Evolutionary conservation across 2,888 invertebrate species (phyloP), one percentile per base, ranked within the genome.

Genomic region (Nomada ruficornis): DNA sequence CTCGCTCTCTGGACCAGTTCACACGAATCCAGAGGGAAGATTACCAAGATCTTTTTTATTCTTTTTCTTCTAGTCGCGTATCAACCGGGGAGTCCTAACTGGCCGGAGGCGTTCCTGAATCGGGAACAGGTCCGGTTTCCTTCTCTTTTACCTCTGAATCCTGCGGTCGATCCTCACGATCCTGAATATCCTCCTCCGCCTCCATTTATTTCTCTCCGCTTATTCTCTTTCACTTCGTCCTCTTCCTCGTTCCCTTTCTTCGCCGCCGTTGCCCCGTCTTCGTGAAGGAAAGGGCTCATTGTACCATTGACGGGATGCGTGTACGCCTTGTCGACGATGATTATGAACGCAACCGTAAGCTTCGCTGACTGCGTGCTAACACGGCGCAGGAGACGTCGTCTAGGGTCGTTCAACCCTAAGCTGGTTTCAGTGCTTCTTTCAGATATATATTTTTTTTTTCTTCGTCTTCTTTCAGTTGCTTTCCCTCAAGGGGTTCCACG

Each of bases 331-430:
- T 90, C 90, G 87, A 87, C 87, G 89, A 85, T 90, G 90, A 90
- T 90, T 90, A 90, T 90, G 90, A 90, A 90, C 90, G 90, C 89
- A 86, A 84, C 87, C 87, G 86, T 90, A 89, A 90, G 88, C 88
- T 86, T 84, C 76, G 81, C 79, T 77, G 78, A 79, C 80, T 84
- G 85, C 85, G 83, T 77, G 73, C 78, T 83, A 81, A 84, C 84
- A 82, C 82, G 85, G 65, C 70, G 77, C 71, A 74, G 63, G 81
- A 86, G 79, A 67, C 79, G 74, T 71, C 60, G 68, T 55, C 44
- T 72, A 78, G 80, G 88, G 90, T 90, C 89, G 89, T 90, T 90
- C 88, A 90, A 91, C 88, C 85, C 83, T 84, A 73, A 67, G 71
- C 76, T 65, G 67, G 71, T 59, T 50, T 75, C 60, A 68, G 26